These are phyloP conservation scores for Idris sp. DNA, from an alignment of 1,140 invertebrate species.

Conservation along the genomic window DNA sequence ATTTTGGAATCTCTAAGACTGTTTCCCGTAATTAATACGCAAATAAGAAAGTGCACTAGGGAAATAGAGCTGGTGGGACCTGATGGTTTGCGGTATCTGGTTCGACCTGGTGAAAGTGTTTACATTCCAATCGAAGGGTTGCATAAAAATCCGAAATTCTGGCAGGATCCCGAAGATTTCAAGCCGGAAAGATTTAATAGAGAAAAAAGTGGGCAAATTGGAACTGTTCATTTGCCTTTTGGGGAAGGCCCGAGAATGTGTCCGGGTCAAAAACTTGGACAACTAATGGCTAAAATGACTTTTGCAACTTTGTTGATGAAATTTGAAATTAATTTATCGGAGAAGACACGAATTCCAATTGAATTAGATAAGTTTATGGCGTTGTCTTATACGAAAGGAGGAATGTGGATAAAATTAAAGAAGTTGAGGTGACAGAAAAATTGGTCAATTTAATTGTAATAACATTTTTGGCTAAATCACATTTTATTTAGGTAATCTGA, in stretches of 20 bases:
- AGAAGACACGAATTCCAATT: conserved; percentile 51
- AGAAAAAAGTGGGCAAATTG: conserved; percentile 64
- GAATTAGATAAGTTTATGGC: conserved; percentile 4
- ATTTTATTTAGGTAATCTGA: too few relatives aligned
- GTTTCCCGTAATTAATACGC: conserved; percentile 5
- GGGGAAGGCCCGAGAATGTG: conserved; percentile 78
- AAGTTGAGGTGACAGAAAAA: conserved; percentile 17
- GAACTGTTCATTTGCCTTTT: conserved; percentile 76
- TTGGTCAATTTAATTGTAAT: too few relatives aligned
- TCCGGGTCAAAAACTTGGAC: conserved; percentile 73
- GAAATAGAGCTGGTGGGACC: conserved; percentile 47
- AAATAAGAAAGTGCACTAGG: conserved; percentile 51
- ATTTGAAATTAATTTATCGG: conserved; percentile 52
- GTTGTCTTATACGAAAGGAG: conserved; percentile 18
- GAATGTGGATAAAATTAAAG: conserved; percentile 49
- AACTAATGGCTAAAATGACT: too few relatives aligned
- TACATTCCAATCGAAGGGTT: conserved; percentile 73
- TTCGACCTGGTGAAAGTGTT: conserved; percentile 61
- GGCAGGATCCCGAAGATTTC: conserved; percentile 78
- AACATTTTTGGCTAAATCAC: too few relatives aligned
- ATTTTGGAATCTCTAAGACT: conserved; percentile 61
- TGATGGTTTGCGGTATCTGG: conserved; percentile 50
- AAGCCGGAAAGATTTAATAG: conserved; percentile 78
- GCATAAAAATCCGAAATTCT: conserved; percentile 77
- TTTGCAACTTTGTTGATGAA: too few relatives aligned